These are phyloP conservation scores for Macquaria australasica DNA, from an alignment of 2,113 vertebrate species.

Conservation along the genomic window DNA sequence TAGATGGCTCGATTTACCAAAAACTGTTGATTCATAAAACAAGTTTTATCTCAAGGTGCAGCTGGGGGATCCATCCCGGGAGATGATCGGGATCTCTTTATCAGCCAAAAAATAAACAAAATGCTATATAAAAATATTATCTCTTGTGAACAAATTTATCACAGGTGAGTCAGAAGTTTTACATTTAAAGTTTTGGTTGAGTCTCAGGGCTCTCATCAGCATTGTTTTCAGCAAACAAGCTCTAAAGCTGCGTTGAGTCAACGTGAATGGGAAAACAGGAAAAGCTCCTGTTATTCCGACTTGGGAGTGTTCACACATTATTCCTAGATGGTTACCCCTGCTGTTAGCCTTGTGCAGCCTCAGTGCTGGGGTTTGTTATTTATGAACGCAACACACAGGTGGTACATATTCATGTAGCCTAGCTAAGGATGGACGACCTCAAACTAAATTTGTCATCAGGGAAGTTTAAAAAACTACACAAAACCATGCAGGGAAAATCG, in stretches of 20 bases:
- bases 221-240: no score
- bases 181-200: no score
- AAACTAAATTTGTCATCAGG: no score
- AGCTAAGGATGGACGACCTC: no score
- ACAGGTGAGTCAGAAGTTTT: slow-evolving; percentile 1
- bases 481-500: no score
- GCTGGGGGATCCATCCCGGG: background rate
- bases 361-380: no score
- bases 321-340: background rate
- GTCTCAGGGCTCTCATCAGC: no score
- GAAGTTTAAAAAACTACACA: no score
- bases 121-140: background rate
- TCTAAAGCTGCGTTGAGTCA: no score
- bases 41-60: background rate
- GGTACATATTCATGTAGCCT: no score
- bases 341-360: background rate
- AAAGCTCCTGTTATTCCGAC: background rate
- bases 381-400: no score
- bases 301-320: background rate
- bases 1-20: background rate
- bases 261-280: background rate
- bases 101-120: background rate
- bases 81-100: background rate
- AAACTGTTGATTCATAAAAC: background rate
- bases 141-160: background rate